A percentile compares a stretch with the other conserved stretches of the same genome.
Conservation (phyloP, 2,113 vertebrate genomes). For the Thalassarche chlororhynchos region DNA sequence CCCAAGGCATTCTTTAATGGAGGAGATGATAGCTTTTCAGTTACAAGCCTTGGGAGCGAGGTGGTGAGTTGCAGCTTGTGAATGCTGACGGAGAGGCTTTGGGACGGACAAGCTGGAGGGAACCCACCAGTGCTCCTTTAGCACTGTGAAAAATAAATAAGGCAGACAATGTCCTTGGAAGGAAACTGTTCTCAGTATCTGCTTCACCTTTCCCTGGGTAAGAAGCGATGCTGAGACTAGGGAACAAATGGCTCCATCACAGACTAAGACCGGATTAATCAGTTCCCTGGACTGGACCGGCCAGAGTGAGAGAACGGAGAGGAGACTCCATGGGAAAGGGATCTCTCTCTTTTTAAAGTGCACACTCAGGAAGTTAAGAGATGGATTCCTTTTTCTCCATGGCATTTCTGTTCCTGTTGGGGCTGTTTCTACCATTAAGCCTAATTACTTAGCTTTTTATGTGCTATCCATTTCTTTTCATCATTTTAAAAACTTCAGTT, state of each 20-base stretch:
- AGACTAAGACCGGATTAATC: not conserved
- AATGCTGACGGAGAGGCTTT: not conserved
- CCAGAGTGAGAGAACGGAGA: not conserved
- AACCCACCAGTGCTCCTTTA: not conserved
- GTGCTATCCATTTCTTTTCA: constrained; percentile 70
- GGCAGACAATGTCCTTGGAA: not conserved
- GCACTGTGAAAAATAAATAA: not conserved
- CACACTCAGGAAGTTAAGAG: not conserved
- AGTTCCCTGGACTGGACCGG: not conserved
- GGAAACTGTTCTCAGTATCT: not conserved
- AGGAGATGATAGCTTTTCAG: not conserved
- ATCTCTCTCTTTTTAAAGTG: not conserved
- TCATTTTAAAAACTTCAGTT: constrained; percentile 76
- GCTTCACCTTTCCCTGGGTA: not conserved
- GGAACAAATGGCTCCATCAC: not conserved
- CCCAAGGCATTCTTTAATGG: not conserved
- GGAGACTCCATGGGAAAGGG: not conserved
- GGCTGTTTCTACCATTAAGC: constrained; percentile 43
- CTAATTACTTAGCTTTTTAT: constrained; percentile 72
- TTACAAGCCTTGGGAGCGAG: not conserved
- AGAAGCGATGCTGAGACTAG: not conserved
- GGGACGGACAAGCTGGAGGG: not conserved
- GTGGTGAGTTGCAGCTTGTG: not conserved
- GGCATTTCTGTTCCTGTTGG: constrained; percentile 30
- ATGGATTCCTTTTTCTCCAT: not conserved